Percentiles rank a stretch among this genome's conserved stretches.
phyloP scores from a whole-genome alignment of 2,797 vertebrate species.

The Tragopan temminckii region DNA sequence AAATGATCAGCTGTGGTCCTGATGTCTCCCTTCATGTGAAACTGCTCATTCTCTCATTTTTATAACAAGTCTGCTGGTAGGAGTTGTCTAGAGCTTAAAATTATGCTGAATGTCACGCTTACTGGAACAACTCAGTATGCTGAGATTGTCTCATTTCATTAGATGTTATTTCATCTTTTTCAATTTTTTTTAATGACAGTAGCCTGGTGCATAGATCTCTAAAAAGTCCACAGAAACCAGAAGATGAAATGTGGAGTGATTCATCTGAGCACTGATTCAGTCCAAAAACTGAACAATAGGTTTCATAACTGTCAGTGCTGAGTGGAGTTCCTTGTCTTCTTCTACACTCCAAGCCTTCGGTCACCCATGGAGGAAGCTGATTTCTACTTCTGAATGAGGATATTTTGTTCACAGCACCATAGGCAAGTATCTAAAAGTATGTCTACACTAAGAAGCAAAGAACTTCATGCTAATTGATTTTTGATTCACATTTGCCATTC shows the following conservation, averaged over 20 bases:
- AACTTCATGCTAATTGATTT: not conserved
- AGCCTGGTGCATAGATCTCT: slow-evolving; percentile 9
- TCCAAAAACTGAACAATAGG: slow-evolving; percentile 43
- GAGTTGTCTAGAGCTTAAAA: not conserved
- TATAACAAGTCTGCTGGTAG: not conserved
- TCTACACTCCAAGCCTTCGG: not conserved
- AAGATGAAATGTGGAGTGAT: slow-evolving; percentile 46
- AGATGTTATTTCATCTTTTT: slow-evolving; percentile 29
- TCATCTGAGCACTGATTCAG: slow-evolving; percentile 41
- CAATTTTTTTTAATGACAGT: not conserved
- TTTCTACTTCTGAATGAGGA: not conserved
- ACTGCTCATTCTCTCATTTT: not conserved
- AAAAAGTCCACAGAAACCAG: slow-evolving; percentile 1
- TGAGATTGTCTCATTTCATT: slow-evolving; percentile 4
- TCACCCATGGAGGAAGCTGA: not conserved
- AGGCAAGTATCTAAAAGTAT: not conserved
- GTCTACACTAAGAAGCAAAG: not conserved
- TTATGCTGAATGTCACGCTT: not conserved
- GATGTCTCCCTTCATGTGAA: not conserved
- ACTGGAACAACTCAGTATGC: not conserved
- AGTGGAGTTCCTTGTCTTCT: slow-evolving; percentile 48
- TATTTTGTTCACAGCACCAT: not conserved
- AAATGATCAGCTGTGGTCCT: fast-evolving
- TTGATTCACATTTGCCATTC: not conserved
- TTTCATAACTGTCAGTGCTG: slow-evolving; percentile 43